Evolutionary conservation across 2,113 vertebrate genomes (phyloP).

Genomic region (Sceloporus undulatus): DNA sequence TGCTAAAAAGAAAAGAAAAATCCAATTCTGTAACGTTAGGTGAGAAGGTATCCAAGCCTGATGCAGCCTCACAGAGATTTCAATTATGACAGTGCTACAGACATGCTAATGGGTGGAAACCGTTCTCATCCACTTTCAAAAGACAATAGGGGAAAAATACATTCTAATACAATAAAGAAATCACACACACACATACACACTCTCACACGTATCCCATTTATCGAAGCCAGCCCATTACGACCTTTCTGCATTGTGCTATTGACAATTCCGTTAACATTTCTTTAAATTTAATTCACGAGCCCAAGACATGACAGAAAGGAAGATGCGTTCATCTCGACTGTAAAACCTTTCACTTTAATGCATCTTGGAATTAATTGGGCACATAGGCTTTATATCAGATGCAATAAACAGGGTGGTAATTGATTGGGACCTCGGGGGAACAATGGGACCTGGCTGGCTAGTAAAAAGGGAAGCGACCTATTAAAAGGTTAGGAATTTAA

Average conservation of each 20-base stretch:
- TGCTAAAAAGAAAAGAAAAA: conserved; percentile 13
- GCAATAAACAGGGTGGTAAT: conserved; percentile 73
- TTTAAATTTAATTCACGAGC: conserved; percentile 81
- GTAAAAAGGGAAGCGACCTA: conserved; percentile 68
- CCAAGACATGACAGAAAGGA: conserved; percentile 80
- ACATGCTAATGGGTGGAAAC: conserved; percentile 21
- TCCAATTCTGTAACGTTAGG: conserved; percentile 14
- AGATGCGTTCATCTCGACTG: conserved; percentile 76
- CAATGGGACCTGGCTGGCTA: conserved; percentile 71
- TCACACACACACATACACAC: conserved; percentile 53
- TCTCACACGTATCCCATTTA: conserved; percentile 56
- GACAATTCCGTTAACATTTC: conserved; percentile 81
- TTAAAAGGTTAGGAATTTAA: conserved; percentile 66
- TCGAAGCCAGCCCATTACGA: conserved; percentile 76
- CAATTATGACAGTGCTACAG: conserved; percentile 38
- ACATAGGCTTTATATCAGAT: conserved; percentile 73
- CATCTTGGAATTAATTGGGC: conserved; percentile 76
- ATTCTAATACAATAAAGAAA: conserved; percentile 73
- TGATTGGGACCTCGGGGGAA: conserved; percentile 71
- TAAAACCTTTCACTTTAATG: conserved; percentile 79
- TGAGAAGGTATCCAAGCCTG: conserved; percentile 47
- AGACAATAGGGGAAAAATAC: conserved; percentile 64
- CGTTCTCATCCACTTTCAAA: conserved; percentile 43
- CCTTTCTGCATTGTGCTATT: conserved; percentile 79
- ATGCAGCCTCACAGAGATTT: conserved; percentile 49